phyloP scores from a whole-genome alignment of 2,797 vertebrate species.

The Alectoris magna region DNA sequence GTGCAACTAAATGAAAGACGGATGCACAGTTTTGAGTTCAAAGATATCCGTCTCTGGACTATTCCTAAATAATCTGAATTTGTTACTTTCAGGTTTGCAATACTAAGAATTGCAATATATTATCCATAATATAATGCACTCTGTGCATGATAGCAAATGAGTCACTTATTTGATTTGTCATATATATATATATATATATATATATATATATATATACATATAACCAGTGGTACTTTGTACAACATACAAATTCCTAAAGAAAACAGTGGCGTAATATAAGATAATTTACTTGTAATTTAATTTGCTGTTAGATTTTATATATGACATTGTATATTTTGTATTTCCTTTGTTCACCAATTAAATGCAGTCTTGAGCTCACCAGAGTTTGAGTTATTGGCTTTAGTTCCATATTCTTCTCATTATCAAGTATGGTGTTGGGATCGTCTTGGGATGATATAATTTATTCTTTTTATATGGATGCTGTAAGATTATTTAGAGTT shows the following conservation, averaged over 20 bases:
- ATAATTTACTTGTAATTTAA: not conserved
- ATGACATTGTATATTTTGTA: not conserved
- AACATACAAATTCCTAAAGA: not conserved
- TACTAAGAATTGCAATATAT: not conserved
- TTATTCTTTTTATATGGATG: not conserved
- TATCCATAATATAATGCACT: not conserved
- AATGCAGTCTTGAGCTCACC: not conserved
- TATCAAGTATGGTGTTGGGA: not conserved
- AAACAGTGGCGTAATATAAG: not conserved
- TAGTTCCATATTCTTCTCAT: not conserved
- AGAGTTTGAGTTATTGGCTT: fast-evolving
- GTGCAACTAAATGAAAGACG: not conserved
- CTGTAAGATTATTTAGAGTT: not conserved
- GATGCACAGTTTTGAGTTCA: not conserved
- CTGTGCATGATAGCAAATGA: not conserved
- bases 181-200: not conserved
- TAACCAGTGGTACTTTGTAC: not conserved
- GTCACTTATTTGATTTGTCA: not conserved
- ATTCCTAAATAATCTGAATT: not conserved
- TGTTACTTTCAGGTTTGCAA: not conserved
- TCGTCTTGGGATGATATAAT: not conserved
- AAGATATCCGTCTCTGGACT: not conserved
- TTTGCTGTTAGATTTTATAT: not conserved
- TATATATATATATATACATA: not conserved
- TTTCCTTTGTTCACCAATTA: not conserved